Evolutionary conservation across 2,113 vertebrate genomes (phyloP).

Genomic region (Petaurus breviceps): DNA sequence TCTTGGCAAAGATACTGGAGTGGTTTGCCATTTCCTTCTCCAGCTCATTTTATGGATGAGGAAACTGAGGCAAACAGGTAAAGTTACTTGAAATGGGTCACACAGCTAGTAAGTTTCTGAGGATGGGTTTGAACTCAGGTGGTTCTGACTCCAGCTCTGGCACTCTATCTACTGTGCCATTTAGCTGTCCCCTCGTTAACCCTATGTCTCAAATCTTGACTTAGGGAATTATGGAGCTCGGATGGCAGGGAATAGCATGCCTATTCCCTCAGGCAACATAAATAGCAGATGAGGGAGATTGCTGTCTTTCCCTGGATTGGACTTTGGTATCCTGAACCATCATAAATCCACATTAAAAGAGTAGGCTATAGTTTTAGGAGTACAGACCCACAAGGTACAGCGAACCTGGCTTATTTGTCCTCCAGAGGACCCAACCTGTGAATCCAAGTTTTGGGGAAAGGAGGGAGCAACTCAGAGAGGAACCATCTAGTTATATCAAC

Average conservation of each 20-base stretch:
- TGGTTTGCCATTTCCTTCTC: too few relatives aligned
- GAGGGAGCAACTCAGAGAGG: background rate
- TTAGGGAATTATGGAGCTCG: background rate
- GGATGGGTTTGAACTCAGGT: too few relatives aligned
- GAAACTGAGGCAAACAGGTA: too few relatives aligned
- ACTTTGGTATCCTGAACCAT: background rate
- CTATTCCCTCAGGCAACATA: background rate
- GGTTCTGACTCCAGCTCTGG: too few relatives aligned
- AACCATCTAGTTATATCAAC: background rate
- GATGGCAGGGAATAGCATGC: too few relatives aligned
- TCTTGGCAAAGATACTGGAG: too few relatives aligned
- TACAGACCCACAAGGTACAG: background rate
- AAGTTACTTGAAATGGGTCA: too few relatives aligned
- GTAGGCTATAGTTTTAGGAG: background rate
- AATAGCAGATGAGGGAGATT: background rate
- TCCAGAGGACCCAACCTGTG: background rate
- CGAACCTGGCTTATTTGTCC: background rate
- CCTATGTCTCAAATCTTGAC: background rate
- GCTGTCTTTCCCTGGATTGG: background rate
- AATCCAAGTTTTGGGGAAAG: background rate
- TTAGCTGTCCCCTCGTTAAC: background rate
- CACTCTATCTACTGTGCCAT: too few relatives aligned
- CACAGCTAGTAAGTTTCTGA: too few relatives aligned
- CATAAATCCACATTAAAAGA: background rate
- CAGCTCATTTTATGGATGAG: too few relatives aligned